A percentile compares a stretch with the other conserved stretches of the same genome.
These are phyloP conservation scores for Nephila pilipes DNA, from an alignment of 1,140 invertebrate species.

Conservation along the genomic window DNA sequence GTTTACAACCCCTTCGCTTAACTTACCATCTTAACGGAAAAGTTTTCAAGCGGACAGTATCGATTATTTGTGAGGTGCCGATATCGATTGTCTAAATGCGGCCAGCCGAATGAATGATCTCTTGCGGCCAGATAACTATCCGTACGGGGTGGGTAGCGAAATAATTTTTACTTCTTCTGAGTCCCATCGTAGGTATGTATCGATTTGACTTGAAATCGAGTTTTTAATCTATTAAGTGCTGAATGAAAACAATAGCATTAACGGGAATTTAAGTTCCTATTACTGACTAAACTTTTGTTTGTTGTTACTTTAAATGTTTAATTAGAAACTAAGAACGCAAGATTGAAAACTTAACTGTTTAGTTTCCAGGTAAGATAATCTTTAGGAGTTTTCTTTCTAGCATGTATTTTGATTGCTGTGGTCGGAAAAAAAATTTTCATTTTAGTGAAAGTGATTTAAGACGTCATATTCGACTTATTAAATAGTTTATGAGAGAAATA, in stretches of 20 bases:
- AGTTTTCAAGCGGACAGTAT: slow-evolving; percentile 53
- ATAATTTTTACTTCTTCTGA: neutral
- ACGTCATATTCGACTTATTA: too few species aligned
- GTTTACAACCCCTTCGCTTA: slow-evolving; percentile 63
- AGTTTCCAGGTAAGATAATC: neutral
- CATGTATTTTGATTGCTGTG: too few species aligned
- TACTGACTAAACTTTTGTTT: neutral
- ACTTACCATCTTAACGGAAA: slow-evolving; percentile 54
- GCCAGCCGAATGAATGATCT: slow-evolving; percentile 58
- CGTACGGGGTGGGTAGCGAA: neutral
- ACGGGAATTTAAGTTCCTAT: neutral
- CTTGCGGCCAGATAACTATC: slow-evolving; percentile 57
- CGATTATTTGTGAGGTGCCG: slow-evolving; percentile 55
- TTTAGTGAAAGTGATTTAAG: too few species aligned
- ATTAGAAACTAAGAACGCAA: neutral
- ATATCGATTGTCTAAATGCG: slow-evolving; percentile 48
- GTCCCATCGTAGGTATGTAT: neutral
- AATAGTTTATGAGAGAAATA: too few species aligned
- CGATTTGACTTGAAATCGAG: neutral
- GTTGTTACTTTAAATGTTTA: neutral
- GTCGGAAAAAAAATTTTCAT: too few species aligned
- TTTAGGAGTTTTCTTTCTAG: neutral
- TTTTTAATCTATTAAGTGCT: slow-evolving; percentile 7
- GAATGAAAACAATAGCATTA: slow-evolving; percentile 12
- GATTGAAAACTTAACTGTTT: neutral